Percentiles rank a stretch among this genome's conserved stretches.
phyloP scores from a whole-genome alignment of 2,888 invertebrate species.

The Agrochola lota region DNA sequence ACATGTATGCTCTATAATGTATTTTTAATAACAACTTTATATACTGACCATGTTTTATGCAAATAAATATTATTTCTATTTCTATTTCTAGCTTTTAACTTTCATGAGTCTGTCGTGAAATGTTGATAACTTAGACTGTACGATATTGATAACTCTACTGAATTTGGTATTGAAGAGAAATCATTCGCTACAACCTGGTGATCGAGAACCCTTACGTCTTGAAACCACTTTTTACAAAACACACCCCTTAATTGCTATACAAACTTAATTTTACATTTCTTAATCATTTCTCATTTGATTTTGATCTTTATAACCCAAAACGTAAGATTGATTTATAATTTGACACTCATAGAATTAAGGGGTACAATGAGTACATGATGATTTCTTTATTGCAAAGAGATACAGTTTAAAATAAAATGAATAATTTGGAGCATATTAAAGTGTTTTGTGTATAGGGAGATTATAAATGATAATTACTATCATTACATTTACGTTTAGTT shows the following conservation, averaged over 20 bases:
- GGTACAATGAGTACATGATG: constrained; percentile 15
- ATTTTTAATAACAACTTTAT: no score
- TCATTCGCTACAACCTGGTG: constrained; percentile 18
- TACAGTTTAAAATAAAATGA: constrained; percentile 48
- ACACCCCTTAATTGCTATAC: constrained; percentile 65
- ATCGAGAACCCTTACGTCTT: constrained; percentile 37
- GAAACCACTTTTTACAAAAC: constrained; percentile 61
- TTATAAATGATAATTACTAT: constrained; percentile 60
- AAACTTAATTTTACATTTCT: constrained; percentile 44
- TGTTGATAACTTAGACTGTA: background rate
- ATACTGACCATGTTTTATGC: no score
- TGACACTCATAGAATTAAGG: constrained; percentile 5
- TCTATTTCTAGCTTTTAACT: background rate
- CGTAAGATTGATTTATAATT: constrained; percentile 17
- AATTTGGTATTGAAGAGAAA: background rate
- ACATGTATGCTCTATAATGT: no score
- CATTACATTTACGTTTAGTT: constrained; percentile 61
- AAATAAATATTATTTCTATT: no score
- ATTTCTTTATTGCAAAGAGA: constrained; percentile 56
- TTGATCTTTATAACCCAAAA: constrained; percentile 12
- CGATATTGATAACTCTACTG: background rate
- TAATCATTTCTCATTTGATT: constrained; percentile 19
- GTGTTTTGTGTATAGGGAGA: constrained; percentile 43
- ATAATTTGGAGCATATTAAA: constrained; percentile 27
- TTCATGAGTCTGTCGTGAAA: background rate